Evolutionary conservation across 2,888 invertebrate species (phyloP), one percentile per base, ranked within the genome.

Genomic region (Nysson spinosus): DNA sequence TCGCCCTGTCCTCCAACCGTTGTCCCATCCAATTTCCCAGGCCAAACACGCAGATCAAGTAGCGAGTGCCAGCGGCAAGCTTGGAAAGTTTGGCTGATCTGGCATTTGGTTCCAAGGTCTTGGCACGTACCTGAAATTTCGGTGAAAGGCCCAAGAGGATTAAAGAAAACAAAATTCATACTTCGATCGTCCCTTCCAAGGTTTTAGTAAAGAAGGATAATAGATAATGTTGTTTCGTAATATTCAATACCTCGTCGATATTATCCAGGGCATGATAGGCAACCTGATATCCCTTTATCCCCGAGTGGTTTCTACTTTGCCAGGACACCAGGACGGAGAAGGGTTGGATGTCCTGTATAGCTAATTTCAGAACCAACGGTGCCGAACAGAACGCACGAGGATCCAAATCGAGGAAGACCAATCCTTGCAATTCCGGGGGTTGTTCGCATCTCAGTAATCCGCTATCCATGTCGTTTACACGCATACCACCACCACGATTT

Each of bases 21-120:
- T 82, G 90, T 79, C 90, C 87, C 81, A 90, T 85, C 91, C 93
- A 93, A 88, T 93, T 94, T 60, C 95, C 95, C 63, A 95, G 88
- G n/a, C 95, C 96, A 79, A 95, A 89, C 50, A 97, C 95, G 87
- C 96, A 97, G 80, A 97, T 93, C 65, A 93, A 90, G 88, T 96
- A 97, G 70, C 93, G 91, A 1, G 94, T 94, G 80, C 93, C 95
- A 2, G 96, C 93, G 65, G 91, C 91, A 71, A 97, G 89, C 82
- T 93, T 92, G 54, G 91, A 91, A 47, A 96, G 89, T 86, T 92
- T 92, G 57, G 93, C 91, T 6, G 93, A 93, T 75, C 95, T 91
- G 0, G 92, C 91, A 46, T 91, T 91, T 28, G 93, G 90, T 78
- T 94, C 94, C 73, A 95, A 87, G 74, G 92, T 89, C 87, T 93